Conservation (phyloP, 2,888 invertebrate genomes). For the Cinara cedri region DNA sequence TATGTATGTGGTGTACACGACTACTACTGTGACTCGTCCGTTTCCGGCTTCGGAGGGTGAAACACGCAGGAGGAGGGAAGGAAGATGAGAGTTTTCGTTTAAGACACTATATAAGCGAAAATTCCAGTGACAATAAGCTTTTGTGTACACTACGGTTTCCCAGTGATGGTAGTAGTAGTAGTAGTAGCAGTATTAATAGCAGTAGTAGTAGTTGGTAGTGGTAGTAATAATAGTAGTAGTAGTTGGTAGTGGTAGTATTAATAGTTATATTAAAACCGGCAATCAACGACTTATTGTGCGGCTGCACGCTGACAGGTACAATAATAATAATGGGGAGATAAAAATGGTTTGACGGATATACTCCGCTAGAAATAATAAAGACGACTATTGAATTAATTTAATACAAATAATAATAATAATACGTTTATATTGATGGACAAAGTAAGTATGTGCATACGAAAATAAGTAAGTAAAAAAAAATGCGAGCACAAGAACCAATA, state of each 20-base stretch:
- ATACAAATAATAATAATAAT: too few relatives aligned
- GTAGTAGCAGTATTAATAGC: too few relatives aligned
- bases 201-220: too few relatives aligned
- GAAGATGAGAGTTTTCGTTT: slow-evolving; percentile 1
- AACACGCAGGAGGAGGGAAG: neutral
- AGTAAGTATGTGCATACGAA: too few relatives aligned
- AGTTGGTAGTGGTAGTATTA: neutral
- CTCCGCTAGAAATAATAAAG: too few relatives aligned
- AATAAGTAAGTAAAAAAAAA: too few relatives aligned
- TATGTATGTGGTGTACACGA: neutral
- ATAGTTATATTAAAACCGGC: neutral
- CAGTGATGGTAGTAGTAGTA: too few relatives aligned
- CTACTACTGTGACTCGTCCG: too few relatives aligned
- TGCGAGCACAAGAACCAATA: too few relatives aligned
- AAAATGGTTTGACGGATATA: slow-evolving; percentile 10
- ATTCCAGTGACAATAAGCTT: slow-evolving; percentile 38
- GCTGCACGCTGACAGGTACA: neutral
- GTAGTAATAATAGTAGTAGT: too few relatives aligned
- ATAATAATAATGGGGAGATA: neutral
- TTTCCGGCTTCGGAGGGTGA: neutral
- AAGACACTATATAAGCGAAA: neutral
- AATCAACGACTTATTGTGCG: slow-evolving; percentile 14
- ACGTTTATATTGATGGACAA: too few relatives aligned
- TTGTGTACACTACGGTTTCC: neutral
- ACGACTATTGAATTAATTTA: too few relatives aligned